Evolutionary conservation across 2,797 vertebrate genomes (phyloP), one percentile per base, ranked within the genome.

Genomic region (Sternotherus odoratus): DNA sequence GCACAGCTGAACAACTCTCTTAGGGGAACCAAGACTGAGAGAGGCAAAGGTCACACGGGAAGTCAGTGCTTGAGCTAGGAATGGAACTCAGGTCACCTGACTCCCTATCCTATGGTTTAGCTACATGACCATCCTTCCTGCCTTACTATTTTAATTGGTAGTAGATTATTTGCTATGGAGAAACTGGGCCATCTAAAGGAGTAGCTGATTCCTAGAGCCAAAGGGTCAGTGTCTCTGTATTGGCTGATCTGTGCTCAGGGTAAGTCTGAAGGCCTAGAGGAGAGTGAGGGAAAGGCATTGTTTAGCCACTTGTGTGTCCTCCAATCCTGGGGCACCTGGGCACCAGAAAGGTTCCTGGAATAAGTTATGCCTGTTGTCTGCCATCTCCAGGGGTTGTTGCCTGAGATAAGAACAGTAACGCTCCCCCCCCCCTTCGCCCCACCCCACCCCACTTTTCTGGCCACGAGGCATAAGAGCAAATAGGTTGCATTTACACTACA

Each of bases 381-480:
- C 49, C 78, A 79, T 39, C 49, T 24, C n/a, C 82, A 83, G 9
- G 12, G 51, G 43, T 33, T 89, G 19, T 51, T 54, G 43, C 21
- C 8, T 5, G 49, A 24, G 3, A 69, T 33, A 54, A 36, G 48
- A 15, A 82, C 30, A n/a, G 5, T 77, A 28, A n/a, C n/a, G n/a
- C 19, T 6, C 36, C 10, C 8, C 12, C 1, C 26, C 33, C 39
- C n/a, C 12, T 11, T 2, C 3, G 1, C 3, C 51, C 21, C 21
- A 23, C 51, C n/a, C n/a, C n/a, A n/a, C n/a, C n/a, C 21, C 19
- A 23, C 79, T 80, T 72, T 81, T 54, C 39, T 33, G 30, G 11
- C 54, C n/a, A 21, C 17, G 12, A 26, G 39, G 36, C 46, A 33
- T 36, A 4, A 39, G 7, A 85, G 21, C 50, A 43, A 33, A 26